phyloP scores from a whole-genome alignment of 2,113 vertebrate species.

The Peromyscus californicus region DNA sequence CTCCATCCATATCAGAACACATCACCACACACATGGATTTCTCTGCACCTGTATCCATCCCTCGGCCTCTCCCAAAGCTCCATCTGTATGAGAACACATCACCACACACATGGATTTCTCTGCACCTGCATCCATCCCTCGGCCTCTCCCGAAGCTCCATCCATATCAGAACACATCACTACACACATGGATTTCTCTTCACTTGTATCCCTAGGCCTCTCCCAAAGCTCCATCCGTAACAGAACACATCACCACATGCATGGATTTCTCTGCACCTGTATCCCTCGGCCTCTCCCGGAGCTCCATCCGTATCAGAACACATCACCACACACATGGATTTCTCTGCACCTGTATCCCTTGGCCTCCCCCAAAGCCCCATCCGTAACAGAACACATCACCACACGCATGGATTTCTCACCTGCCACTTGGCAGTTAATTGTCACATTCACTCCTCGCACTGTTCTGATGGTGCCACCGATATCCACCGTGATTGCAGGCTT shows the following conservation, averaged over 20 bases:
- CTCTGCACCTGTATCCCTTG: too few species aligned
- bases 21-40: too few species aligned
- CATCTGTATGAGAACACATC: not conserved
- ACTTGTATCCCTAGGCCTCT: not conserved
- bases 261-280: slow-evolving; percentile 87
- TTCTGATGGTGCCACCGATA: slow-evolving; percentile 88
- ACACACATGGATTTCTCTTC: too few species aligned
- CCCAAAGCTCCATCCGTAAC: not conserved
- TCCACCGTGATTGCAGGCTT: slow-evolving; percentile 83
- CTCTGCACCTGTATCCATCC: too few species aligned
- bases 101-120: slow-evolving; percentile 69
- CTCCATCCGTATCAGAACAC: too few species aligned
- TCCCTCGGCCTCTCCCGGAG: too few species aligned
- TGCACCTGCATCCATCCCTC: slow-evolving; percentile 85
- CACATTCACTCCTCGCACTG: slow-evolving; percentile 86
- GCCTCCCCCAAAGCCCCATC: too few species aligned
- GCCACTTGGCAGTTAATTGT: slow-evolving; percentile 90
- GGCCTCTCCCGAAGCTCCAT: too few species aligned
- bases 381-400: too few species aligned
- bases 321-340: too few species aligned
- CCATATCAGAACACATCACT: too few species aligned
- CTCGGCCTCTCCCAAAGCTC: not conserved
- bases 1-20: too few species aligned
- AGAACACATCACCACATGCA: not conserved
- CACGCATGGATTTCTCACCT: slow-evolving; percentile 85